Evolutionary conservation across 1,140 invertebrate genomes (phyloP), one percentile per base, ranked within the genome.

Genomic region (Aphaenogaster ashmeadi): DNA sequence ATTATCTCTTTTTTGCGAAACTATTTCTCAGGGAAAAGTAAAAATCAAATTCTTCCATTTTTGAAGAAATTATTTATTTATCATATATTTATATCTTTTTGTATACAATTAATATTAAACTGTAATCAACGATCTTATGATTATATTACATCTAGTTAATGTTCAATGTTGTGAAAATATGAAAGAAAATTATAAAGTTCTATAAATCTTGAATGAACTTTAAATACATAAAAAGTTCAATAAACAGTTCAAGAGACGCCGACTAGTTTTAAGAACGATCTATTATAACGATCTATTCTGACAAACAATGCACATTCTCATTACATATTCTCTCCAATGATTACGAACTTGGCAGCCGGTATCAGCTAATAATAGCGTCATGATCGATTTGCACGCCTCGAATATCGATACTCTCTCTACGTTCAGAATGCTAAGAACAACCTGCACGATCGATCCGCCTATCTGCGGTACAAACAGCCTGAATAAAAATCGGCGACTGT

Each of bases 401-500:
- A n/a, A 21, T 47, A 21, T 18, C 56, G 27, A 54, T 69, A 54
- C 36, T 27, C 13, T 41, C 21, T 47, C 33, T 36, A 36, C 62
- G 21, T 83, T 72, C 11, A 36, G 58, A 60, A 6, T 33, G 52
- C n/a, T 33, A 71, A 56, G 27, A 6, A 5, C 21, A 72, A 72
- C 9, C 38, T 27, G 67, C 66, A 44, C 69, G 13, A 83, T 72
- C 13, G 54, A 60, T 47, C 79, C 50, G 64, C 79, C 62, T 69
- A 52, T 69, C 11, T 60, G 80, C 18, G 18, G 21, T 75, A 60
- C 71, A 78, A 88, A 71, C 41, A 86, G 44, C 4, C 64, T 21
- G 69, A 47, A 66, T 66, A 87, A 87, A 89, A 89, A 75, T 84
- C 69, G n/a, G 54, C 58, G 80, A 78, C 27, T 69, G 60, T 56